phyloP scores from a whole-genome alignment of 1,140 invertebrate genomes.

The Trichoplusia ni region DNA sequence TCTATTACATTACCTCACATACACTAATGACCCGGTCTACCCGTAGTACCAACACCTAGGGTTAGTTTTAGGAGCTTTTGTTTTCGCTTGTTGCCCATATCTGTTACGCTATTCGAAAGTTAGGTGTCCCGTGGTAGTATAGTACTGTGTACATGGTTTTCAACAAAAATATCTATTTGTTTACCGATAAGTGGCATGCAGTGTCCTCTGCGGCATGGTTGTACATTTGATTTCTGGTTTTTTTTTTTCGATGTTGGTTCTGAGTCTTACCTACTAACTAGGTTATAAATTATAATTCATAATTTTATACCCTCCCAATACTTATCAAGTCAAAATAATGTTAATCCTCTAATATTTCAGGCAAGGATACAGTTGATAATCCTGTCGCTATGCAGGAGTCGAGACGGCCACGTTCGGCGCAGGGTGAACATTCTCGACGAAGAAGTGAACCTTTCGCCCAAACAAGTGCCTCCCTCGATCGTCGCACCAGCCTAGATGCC shows the following conservation, averaged over 20 bases:
- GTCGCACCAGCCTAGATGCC: constrained; percentile 69
- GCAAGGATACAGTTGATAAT: constrained; percentile 81
- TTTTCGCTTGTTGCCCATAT: constrained; percentile 7
- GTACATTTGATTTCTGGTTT: constrained; percentile 39
- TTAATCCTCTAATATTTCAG: constrained; percentile 48
- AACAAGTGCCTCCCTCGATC: constrained; percentile 58
- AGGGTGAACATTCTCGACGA: constrained; percentile 66
- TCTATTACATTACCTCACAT: constrained; percentile 59
- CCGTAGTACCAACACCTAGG: constrained; percentile 1
- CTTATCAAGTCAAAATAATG: background rate
- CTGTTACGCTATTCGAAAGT: background rate
- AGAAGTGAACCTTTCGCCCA: constrained; percentile 75
- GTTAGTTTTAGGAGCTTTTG: background rate
- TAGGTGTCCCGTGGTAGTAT: constrained; percentile 5
- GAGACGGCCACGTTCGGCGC: constrained; percentile 63
- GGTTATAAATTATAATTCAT: background rate
- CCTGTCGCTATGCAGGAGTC: constrained; percentile 63
- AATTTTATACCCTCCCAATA: background rate
- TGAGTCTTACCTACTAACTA: constrained; percentile 48
- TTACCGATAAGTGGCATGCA: constrained; percentile 31
- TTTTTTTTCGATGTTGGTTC: constrained; percentile 54
- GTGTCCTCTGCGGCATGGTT: constrained; percentile 53
- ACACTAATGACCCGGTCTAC: constrained; percentile 30
- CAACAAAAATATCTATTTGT: background rate
- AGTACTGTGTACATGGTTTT: constrained; percentile 18